These are phyloP conservation scores for Candidula unifasciata DNA, from an alignment of 2,888 invertebrate species.

Conservation along the genomic window DNA sequence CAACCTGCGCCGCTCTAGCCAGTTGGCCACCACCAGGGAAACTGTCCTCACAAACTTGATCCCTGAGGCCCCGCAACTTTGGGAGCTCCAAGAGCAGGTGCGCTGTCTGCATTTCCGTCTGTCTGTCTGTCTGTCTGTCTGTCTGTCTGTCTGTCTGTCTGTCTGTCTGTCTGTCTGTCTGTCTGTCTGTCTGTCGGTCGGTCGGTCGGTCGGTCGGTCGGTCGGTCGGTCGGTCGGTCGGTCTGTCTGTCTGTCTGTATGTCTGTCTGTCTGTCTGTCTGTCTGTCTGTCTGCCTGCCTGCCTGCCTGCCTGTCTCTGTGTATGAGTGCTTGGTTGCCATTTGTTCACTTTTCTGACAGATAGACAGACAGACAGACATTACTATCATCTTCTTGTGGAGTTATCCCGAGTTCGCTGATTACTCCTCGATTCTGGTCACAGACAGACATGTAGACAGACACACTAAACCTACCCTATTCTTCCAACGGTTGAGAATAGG, in stretches of 20 bases:
- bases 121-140: too few relatives aligned
- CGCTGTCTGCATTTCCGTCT: too few relatives aligned
- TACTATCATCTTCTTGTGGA: too few relatives aligned
- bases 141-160: conserved; percentile 57
- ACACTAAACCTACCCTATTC: too few relatives aligned
- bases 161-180: background rate
- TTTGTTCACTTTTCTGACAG: too few relatives aligned
- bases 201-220: background rate
- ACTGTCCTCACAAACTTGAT: background rate
- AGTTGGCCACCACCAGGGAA: background rate
- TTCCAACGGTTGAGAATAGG: too few relatives aligned
- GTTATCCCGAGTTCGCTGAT: background rate
- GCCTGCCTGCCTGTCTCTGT: background rate
- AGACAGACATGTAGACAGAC: background rate
- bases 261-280: too few relatives aligned
- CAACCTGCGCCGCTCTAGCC: background rate
- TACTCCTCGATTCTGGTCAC: background rate
- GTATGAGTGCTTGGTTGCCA: background rate
- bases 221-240: too few relatives aligned
- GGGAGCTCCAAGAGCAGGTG: conserved; percentile 26
- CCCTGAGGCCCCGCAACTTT: conserved; percentile 2
- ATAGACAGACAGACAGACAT: too few relatives aligned
- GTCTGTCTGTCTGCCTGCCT: too few relatives aligned
- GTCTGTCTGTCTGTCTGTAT: too few relatives aligned
- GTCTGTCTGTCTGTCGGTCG: too few relatives aligned